Base-by-base conservation (phyloP, 1,140 invertebrate genomes). In the Drosophila paulistorum region DNA sequence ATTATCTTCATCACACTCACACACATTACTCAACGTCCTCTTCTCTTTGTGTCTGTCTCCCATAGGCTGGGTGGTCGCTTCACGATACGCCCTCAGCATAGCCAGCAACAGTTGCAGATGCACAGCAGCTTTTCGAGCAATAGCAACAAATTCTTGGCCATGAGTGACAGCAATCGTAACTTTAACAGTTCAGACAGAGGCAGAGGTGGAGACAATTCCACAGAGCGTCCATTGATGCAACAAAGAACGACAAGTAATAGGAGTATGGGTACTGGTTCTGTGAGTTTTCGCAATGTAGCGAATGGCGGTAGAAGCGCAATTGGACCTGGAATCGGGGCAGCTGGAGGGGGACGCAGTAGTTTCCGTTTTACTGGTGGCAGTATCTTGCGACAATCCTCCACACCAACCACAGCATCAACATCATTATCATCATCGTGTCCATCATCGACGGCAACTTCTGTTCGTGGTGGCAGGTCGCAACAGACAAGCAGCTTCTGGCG, bases 21-120 rank as follows among this genome's bases (percentile, higher is more conserved):
- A 30, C 30, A 30, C 30, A 3, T 30, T 30, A 7, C 30, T 30
- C 30, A 30, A 30, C 30, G 30, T 5, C 6, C 30, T 30, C 6
- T 30, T 30, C 30, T 30, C 30, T 42, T 7, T 35, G 3, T 9
- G 7, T 45, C 17, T 13, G 0, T 39, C 17, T 13, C 23, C 41
- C 39, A 4, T 68, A 93, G 95, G 65, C 87, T 95, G 74, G 95
- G 94, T 7, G 95, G 95, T 2, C 91, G 94, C 68, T 95, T 94
- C 66, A 93, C 94, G 3, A 94, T 93, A 10, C 93, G 94, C 35
- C 93, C 93, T 1, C 92, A 93, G 66, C 91, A 94, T 72, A 86
- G 92, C 63, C 91, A 92, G 63, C 90, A 90, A 66, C 90, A 91
- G 68, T 71, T 90, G 76, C 90, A 91, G 65, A 76, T 90, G 77